Percentiles rank a stretch among this genome's conserved stretches.
Conservation (phyloP, 2,797 vertebrate species). For the Telmatherina bonti region DNA sequence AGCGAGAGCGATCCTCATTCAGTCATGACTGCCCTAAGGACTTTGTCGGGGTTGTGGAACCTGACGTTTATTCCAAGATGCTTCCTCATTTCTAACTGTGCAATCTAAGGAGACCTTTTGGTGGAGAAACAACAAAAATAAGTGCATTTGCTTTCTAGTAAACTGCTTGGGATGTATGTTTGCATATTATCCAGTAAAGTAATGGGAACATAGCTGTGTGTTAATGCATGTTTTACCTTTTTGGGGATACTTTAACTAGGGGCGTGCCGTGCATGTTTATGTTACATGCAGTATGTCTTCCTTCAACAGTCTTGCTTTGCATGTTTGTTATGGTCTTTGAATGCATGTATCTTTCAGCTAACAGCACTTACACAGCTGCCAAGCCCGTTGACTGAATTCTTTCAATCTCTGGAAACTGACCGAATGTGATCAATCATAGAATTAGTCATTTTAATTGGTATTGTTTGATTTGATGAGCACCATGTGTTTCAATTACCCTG, state of each 20-base stretch:
- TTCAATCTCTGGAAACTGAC: conserved; percentile 62
- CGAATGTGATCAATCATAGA: conserved; percentile 73
- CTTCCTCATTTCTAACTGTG: neutral
- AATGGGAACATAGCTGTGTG: neutral
- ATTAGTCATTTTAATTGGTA: conserved; percentile 74
- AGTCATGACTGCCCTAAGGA: neutral
- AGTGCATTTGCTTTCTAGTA: neutral
- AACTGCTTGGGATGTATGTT: neutral
- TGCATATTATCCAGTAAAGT: neutral
- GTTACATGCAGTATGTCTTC: conserved; percentile 34
- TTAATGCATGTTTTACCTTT: conserved; percentile 17
- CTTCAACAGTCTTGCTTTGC: conserved; percentile 17
- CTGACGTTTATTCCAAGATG: neutral
- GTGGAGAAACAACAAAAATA: neutral
- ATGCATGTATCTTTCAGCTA: conserved; percentile 15
- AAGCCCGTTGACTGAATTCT: conserved; percentile 41
- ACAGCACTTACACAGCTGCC: conserved; percentile 27
- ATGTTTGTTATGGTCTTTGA: conserved; percentile 24
- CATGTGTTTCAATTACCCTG: conserved; percentile 73
- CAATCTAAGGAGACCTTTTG: neutral
- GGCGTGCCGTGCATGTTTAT: conserved; percentile 36
- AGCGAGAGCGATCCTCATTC: neutral
- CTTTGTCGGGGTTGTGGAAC: neutral
- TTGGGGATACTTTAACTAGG: conserved; percentile 39
- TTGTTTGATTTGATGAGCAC: conserved; percentile 69